Base-by-base conservation (phyloP, 2,888 invertebrate genomes). In the Agrochola litura region DNA sequence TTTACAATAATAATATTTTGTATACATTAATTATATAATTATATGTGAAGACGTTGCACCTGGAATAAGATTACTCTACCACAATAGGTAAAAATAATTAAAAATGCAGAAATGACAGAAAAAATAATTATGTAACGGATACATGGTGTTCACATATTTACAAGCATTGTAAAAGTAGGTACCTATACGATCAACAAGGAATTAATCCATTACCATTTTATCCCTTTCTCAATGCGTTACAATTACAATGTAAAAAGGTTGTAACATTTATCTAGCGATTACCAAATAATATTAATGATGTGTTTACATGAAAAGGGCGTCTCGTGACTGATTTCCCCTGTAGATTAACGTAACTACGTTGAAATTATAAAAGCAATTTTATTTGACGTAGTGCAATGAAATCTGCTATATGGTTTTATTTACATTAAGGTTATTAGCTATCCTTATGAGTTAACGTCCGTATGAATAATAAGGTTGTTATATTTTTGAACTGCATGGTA, bases 281-380 rank as follows among this genome's bases (percentile, higher is more conserved):
- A 88, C 82, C 56, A 75, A 88, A 86, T 83, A 79, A 82, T 82
- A 86, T 85, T 84, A 87, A 89, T 86, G 81, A 89, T 65, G 73
- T 82, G 74, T 87, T 86, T 77, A 86, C 79, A 54, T 87, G 79
- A 71, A 83, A 80, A 60, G 66, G 76, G 78, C 69, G 77, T 80
- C 75, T 77, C 81, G 77, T 83, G 76, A 74, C 73, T 80, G 86
- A 89, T 88, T 79, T 79, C 30, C 61, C 46, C 43, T 58, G 56
- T 63, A 79, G 85, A 85, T 89, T 81, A 85, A 56, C 77, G 71
- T 85, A 80, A 80, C 64, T 70, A 81, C n/a, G 77, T 69, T 70
- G 22, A 76, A 81, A 84, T 88, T 82, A 83, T 78, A 68, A 79
- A 81, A 82, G 76, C 74, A 66, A 81, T 83, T 79, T 79, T 75